Conservation (phyloP, 2,113 vertebrate genomes). For the Lethenteron camtschaticum region DNA sequence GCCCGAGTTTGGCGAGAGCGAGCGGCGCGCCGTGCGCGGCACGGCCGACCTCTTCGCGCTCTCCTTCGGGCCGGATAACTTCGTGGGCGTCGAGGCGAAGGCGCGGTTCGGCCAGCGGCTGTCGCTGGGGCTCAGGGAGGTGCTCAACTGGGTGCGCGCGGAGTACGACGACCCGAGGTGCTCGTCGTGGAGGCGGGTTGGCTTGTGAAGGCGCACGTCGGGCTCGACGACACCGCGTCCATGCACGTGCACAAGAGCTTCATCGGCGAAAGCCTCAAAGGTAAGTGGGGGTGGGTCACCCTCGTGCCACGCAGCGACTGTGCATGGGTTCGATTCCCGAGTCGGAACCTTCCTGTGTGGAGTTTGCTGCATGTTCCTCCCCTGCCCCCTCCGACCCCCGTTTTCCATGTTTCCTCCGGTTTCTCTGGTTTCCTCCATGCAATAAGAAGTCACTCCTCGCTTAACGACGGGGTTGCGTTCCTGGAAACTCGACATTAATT, state of each 20-base stretch:
- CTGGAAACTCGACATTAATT: no score
- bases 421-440: no score
- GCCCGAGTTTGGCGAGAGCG: slow-evolving; percentile 42
- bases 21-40: slow-evolving; percentile 39
- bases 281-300: slow-evolving; percentile 20
- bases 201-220: slow-evolving; percentile 55
- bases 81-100: slow-evolving; percentile 54
- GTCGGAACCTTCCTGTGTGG: no score
- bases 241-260: slow-evolving; percentile 89
- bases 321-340: no score
- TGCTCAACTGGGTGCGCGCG: slow-evolving; percentile 63
- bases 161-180: slow-evolving; percentile 61
- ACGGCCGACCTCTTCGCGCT: slow-evolving; percentile 89
- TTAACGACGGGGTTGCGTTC: no score
- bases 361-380: no score
- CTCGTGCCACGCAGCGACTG: no score
- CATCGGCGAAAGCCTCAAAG: slow-evolving; percentile 67
- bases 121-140: slow-evolving; percentile 56
- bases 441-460: no score
- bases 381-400: no score
- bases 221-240: slow-evolving; percentile 63
- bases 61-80: slow-evolving; percentile 73
- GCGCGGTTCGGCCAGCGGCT: slow-evolving; percentile 69
- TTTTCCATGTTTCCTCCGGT: no score
- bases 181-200: slow-evolving; percentile 96